Evolutionary conservation across 2,888 invertebrate species (phyloP), one percentile per base, ranked within the genome.

Genomic region (Standfussiana lucernea): DNA sequence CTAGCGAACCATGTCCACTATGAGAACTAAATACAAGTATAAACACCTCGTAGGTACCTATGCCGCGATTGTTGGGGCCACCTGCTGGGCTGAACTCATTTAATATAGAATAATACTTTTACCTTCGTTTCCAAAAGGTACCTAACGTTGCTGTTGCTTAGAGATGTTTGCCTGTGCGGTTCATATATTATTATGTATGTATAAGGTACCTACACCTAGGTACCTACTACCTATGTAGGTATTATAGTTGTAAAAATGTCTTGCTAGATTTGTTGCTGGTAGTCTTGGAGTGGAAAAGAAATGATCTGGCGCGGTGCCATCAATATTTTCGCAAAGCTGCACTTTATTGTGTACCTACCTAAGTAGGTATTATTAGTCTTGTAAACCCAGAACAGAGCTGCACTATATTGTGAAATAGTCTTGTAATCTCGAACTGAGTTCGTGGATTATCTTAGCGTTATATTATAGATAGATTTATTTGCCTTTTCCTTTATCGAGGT

Each of bases 221-320:
- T n/a, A n/a, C n/a, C n/a, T n/a, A n/a, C n/a, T n/a, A n/a, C n/a
- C n/a, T n/a, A 13, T 42, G 1, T 45, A 18, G 42, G 15, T 42
- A 42, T 4, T 42, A 15, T 15, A 42, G 21, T 18, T 47, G 3
- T 50, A 24, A 59, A 28, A 59, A 21, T 11, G 13, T 35, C 28
- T 42, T n/a, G n/a, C 37, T 37, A 37, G 21, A 28, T 28, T 56
- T n/a, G 21, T 32, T 11, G n/a, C 45, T 67, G 45, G 24, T 24
- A 68, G 13, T 72, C 68, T 42, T 40, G 50, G 10, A 75, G 7
- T 73, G 75, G 15, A n/a, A 15, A 74, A 56, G 73, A 35, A 13
- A n/a, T 64, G 62, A 10, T n/a, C n/a, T 64, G 64, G 62, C 74
- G 71, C 40, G 5, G 11, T 50, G 73, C 40, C 18, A 59, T 45